Evolutionary conservation across 2,797 vertebrate species (phyloP).

Genomic region (Gallinago nigripennis): DNA sequence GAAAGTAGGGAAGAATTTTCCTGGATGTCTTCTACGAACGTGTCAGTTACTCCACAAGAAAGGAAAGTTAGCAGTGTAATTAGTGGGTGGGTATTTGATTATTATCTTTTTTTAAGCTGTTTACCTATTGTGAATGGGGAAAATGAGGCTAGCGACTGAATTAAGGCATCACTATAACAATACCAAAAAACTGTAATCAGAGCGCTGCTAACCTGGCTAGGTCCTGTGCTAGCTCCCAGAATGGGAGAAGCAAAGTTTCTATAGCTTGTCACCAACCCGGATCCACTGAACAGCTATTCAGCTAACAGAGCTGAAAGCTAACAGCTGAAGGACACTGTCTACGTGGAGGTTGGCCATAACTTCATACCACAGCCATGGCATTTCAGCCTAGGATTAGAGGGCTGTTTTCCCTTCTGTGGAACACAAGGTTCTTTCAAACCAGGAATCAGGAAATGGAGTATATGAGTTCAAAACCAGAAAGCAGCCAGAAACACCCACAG

Average conservation of each 20-base stretch:
- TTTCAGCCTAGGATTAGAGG: background rate
- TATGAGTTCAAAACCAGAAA: background rate
- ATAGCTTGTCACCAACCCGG: background rate
- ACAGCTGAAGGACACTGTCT: background rate
- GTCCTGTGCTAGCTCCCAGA: background rate
- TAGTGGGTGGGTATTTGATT: background rate
- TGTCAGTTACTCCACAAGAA: background rate
- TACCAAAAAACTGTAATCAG: background rate
- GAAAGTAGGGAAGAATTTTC: background rate
- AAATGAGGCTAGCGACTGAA: background rate
- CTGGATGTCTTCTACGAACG: background rate
- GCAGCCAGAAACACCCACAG: background rate
- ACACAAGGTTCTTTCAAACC: conserved; percentile 45
- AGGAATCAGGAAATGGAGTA: background rate
- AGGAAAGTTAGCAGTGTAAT: background rate
- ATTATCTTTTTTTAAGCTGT: background rate
- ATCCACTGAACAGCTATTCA: background rate
- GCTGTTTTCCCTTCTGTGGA: background rate
- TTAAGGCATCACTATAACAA: background rate
- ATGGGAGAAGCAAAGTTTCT: background rate
- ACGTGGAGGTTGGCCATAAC: background rate
- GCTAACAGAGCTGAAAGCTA: background rate
- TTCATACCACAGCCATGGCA: background rate
- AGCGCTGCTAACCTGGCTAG: background rate
- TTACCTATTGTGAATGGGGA: background rate